Conservation (phyloP, 2,113 vertebrate species). For the Cyphomyrus plagiostoma region DNA sequence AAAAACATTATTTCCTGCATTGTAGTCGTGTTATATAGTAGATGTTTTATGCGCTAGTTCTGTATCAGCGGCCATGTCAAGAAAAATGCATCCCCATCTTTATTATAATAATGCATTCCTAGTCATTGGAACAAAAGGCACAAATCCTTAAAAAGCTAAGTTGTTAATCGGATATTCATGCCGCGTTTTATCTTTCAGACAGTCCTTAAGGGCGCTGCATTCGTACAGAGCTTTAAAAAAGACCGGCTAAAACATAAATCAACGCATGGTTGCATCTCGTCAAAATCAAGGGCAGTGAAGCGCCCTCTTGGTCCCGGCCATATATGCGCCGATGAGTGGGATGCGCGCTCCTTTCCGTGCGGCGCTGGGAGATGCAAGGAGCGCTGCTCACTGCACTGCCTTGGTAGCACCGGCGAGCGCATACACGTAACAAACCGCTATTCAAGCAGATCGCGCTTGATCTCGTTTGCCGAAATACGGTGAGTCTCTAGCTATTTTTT, state of each 20-base stretch:
- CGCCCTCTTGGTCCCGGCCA: slow-evolving; percentile 1
- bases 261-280: background rate
- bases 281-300: slow-evolving; percentile 4
- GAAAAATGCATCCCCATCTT: background rate
- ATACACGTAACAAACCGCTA: background rate
- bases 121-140: background rate
- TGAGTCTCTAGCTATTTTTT: background rate
- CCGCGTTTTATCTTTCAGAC: background rate
- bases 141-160: background rate
- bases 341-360: background rate
- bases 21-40: background rate
- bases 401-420: background rate
- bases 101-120: background rate
- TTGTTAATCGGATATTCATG: background rate
- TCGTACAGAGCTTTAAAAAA: background rate
- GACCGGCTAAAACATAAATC: background rate
- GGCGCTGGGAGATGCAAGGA: background rate
- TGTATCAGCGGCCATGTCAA: background rate
- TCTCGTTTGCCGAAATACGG: background rate
- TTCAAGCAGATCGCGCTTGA: background rate
- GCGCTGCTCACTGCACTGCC: background rate
- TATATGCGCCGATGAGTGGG: slow-evolving; percentile 2
- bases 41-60: background rate
- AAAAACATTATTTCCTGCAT: background rate
- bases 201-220: background rate